Percentiles rank a stretch among this genome's conserved stretches.
Conservation (phyloP, 2,113 vertebrate species). For the Vulpes lagopus region DNA sequence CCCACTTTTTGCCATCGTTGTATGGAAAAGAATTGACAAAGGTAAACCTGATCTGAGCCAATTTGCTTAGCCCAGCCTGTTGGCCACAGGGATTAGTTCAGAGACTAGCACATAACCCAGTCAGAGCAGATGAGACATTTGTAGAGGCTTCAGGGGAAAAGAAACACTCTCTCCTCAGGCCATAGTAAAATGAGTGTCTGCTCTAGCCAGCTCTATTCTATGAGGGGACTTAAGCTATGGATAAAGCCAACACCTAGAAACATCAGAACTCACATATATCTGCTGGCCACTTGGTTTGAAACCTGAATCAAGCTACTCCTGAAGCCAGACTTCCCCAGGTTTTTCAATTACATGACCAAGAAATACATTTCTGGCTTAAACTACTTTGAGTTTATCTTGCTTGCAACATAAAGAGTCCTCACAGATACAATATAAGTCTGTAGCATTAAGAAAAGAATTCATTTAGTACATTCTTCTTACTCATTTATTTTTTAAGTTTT, state of each 20-base stretch:
- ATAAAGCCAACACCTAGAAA: background rate
- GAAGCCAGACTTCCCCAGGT: background rate
- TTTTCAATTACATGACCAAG: background rate
- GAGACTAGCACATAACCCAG: background rate
- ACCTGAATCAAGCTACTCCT: background rate
- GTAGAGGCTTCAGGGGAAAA: background rate
- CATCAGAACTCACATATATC: background rate
- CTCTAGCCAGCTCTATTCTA: background rate
- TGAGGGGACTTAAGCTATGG: background rate
- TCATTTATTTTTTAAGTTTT: constrained; percentile 15
- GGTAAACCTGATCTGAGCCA: background rate
- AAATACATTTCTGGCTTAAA: constrained; percentile 24
- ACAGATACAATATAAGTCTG: background rate
- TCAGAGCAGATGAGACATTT: background rate
- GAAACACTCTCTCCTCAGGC: background rate
- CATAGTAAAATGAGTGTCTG: background rate
- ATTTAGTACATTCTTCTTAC: background rate
- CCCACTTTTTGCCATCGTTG: background rate
- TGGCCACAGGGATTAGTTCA: constrained; percentile 13
- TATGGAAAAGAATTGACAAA: background rate
- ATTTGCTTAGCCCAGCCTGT: background rate
- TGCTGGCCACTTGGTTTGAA: background rate
- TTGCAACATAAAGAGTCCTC: background rate
- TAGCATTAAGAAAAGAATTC: constrained; percentile 1
- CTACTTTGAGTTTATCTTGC: background rate